Base-by-base conservation (phyloP, 2,797 vertebrate species). In the Danio choprae region DNA sequence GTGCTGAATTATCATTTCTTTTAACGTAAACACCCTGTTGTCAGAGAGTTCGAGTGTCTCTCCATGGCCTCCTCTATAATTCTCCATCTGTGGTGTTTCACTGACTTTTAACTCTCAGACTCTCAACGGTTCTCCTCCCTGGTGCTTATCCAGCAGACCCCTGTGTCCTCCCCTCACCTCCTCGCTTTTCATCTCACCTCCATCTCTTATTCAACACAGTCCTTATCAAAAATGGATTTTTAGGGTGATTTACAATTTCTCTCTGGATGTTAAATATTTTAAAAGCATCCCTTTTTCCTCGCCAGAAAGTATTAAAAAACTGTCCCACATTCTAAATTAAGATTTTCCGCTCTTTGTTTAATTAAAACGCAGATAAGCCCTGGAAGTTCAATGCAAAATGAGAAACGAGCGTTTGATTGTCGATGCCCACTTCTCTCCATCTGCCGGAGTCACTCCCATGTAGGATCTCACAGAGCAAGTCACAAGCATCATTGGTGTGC, bases 181-280 rank as follows among this genome's bases (percentile, higher is more conserved):
- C 10, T 43, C 60, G 29, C 16, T 77, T 60, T 38, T 68, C 16
- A 16, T 41, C 71, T 3, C 16, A 62, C 9, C 44, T 68, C n/a
- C 6, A 71, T 84, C 58, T 84, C 63, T 74, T 84, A 81, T 84
- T 84, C 38, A 84, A 56, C 68, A 36, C 16, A 9, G n/a, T 36
- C 46, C 44, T 15, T 79, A 84, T 82, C 68, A 77, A 79, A 70
- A 77, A 74, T 74, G n/a, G 29, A 79, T 46, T 73, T 85, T 76
- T 46, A 13, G 40, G 46, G 71, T 62, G 51, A 74, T 74, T 81
- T 82, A 56, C 63, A 74, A 46, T 74, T 69, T 70, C 48, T 53
- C 41, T 22, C 22, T n/a, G 18, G 22, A 16, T 40, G 16, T 59
- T 80, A 80, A 77, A 82, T 74, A 76, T 82, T 79, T 77, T 40